These are phyloP conservation scores for Pseudachorutes palmiensis DNA, from an alignment of 1,140 invertebrate genomes.

Conservation along the genomic window DNA sequence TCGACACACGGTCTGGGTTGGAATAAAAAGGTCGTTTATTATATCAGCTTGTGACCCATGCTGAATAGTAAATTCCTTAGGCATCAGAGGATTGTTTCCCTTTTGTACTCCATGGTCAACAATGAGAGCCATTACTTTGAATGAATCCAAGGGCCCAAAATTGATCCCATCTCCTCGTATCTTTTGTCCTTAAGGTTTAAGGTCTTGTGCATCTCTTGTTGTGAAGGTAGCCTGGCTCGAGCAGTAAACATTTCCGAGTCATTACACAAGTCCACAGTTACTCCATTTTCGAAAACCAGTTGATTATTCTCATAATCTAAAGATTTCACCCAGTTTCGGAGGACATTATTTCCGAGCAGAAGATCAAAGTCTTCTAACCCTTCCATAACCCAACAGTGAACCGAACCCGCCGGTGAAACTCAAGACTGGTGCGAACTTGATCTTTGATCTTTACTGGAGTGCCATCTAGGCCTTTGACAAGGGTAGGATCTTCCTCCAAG, in stretches of 20 bases:
- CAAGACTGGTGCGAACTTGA: background rate
- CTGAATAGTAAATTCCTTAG: too few relatives aligned
- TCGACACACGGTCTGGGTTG: too few relatives aligned
- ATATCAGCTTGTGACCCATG: too few relatives aligned
- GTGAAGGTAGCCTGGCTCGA: background rate
- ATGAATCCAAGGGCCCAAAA: too few relatives aligned
- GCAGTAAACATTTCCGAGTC: background rate
- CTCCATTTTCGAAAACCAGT: background rate
- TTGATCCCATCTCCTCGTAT: too few relatives aligned
- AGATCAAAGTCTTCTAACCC: background rate
- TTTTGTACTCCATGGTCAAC: too few relatives aligned
- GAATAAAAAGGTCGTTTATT: too few relatives aligned
- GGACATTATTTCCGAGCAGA: background rate
- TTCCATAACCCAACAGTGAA: background rate
- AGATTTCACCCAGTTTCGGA: background rate
- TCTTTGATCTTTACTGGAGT: background rate
- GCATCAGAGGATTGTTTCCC: too few relatives aligned
- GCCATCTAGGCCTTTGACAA: background rate
- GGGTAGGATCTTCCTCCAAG: background rate
- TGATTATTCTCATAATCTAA: background rate
- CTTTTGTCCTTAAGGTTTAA: background rate
- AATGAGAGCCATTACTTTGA: too few relatives aligned
- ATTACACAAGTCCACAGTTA: background rate
- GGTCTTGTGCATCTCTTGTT: background rate
- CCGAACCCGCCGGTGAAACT: background rate